Evolutionary conservation across 2,888 invertebrate genomes (phyloP).

Genomic region (Rhodophaea formosa): DNA sequence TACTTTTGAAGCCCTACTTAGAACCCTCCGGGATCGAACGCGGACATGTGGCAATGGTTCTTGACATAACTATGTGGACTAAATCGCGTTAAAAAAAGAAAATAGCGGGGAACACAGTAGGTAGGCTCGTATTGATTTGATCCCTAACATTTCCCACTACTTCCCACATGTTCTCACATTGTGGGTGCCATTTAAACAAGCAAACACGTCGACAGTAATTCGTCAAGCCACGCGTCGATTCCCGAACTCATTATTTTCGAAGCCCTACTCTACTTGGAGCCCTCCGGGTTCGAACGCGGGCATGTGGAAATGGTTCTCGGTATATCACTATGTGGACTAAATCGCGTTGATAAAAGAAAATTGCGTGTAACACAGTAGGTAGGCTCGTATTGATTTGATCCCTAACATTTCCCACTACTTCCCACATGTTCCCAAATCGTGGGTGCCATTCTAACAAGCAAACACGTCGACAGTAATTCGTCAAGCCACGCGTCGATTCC

Average conservation of each 20-base stretch:
- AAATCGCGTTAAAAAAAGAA: no score
- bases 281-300: constrained; percentile 9
- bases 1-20: neutral
- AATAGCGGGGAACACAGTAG: no score
- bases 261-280: neutral
- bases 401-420: neutral
- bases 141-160: neutral
- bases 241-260: constrained; percentile 9
- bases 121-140: no score
- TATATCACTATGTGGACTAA: no score
- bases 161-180: no score
- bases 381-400: no score
- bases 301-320: constrained; percentile 25
- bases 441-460: neutral
- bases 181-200: neutral
- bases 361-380: no score
- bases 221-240: constrained; percentile 11
- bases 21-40: constrained; percentile 9
- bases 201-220: neutral
- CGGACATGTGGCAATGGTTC: constrained; percentile 24
- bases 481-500: constrained; percentile 13
- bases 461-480: neutral
- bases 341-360: no score
- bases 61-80: constrained; percentile 31
- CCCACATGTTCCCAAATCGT: no score